Conservation (phyloP, 2,113 vertebrate genomes). For the Sarotherodon lohbergeri region DNA sequence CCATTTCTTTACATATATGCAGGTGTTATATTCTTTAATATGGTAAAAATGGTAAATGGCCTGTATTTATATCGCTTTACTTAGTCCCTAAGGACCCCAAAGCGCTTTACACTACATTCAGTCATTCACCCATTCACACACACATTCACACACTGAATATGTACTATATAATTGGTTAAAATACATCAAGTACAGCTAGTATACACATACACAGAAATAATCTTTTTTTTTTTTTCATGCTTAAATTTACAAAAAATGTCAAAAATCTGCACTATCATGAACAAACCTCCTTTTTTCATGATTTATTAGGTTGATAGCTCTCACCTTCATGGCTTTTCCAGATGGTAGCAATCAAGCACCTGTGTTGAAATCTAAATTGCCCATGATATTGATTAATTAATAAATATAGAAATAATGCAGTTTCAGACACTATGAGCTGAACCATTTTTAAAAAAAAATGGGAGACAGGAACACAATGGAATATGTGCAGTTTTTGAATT, state of each 20-base stretch:
- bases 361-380: not conserved
- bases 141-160: too few relatives aligned
- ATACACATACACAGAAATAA: not conserved
- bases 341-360: not conserved
- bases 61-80: too few relatives aligned
- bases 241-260: not conserved
- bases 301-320: not conserved
- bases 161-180: not conserved
- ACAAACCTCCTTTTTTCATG: not conserved
- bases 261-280: not conserved
- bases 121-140: too few relatives aligned
- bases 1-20: not conserved
- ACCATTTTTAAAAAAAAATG: not conserved
- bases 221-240: not conserved
- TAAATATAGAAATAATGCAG: not conserved
- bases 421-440: not conserved
- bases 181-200: not conserved
- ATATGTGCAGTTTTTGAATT: not conserved
- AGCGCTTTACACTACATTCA: too few relatives aligned
- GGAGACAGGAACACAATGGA: rapidly evolving
- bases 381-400: not conserved
- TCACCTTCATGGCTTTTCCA: not conserved
- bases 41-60: too few relatives aligned
- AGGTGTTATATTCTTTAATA: not conserved
- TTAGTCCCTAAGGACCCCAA: too few relatives aligned